Evolutionary conservation across 92 coral and sea anemone species (phyloP).

Genomic region (Isaurus tuberculatus): DNA sequence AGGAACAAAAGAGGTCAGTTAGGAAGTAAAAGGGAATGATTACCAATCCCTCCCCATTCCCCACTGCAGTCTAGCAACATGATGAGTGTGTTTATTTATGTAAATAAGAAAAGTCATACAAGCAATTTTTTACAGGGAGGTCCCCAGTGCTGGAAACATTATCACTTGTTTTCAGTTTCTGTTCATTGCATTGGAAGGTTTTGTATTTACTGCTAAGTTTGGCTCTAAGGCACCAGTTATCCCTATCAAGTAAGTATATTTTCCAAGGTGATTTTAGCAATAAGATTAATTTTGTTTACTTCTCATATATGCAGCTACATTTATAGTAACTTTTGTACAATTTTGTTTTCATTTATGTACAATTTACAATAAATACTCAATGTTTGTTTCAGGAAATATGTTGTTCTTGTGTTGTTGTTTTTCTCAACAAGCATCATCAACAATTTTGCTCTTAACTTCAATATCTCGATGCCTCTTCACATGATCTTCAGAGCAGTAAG

Average conservation of each 20-base stretch:
- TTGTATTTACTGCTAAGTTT: constrained; percentile 84
- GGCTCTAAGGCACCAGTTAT: constrained; percentile 82
- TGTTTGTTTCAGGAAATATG: constrained; percentile 75
- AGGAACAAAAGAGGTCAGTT: too few species aligned
- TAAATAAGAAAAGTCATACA: too few species aligned
- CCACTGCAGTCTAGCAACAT: neutral
- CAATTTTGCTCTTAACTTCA: constrained; percentile 92
- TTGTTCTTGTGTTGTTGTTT: constrained; percentile 84
- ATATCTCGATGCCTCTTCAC: constrained; percentile 89
- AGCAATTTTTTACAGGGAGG: constrained; percentile 69
- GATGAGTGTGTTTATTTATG: neutral
- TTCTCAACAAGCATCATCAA: constrained; percentile 86
- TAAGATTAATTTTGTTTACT: too few species aligned
- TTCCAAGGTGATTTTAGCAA: too few species aligned
- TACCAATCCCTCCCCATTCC: too few species aligned
- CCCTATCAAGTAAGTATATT: constrained; percentile 76
- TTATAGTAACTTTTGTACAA: neutral
- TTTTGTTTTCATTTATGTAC: neutral
- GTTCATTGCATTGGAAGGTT: constrained; percentile 90
- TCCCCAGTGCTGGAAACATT: constrained; percentile 91
- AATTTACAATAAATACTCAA: neutral
- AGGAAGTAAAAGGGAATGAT: too few species aligned
- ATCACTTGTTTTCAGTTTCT: constrained; percentile 92
- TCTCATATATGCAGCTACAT: too few species aligned
- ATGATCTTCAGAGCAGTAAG: constrained; percentile 98